Base-by-base conservation (phyloP, 2,888 invertebrate species). In the Yponomeuta plumbellus region DNA sequence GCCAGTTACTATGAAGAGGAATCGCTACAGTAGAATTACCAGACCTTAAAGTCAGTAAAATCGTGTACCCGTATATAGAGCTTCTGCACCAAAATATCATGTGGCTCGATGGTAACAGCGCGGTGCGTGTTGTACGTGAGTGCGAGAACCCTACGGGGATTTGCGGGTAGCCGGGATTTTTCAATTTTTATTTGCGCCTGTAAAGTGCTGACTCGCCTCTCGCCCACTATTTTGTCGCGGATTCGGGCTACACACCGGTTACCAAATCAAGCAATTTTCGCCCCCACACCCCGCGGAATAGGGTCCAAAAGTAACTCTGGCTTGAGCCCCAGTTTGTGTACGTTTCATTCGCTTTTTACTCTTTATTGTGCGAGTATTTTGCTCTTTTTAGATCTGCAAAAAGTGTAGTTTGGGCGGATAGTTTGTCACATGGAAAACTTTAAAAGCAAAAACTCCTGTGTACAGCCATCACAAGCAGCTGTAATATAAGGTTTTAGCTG, bases 181-280 rank as follows among this genome's bases (percentile, higher is more conserved):
- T 84, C 84, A 85, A 88, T 88, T 88, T 88, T 86, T 89, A 88
- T 90, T 89, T 88, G 86, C 85, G 75, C 76, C 76, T 81, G 84
- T 87, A 88, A 89, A 65, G 87, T 87, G 86, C 80, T 79, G 77
- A 77, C 76, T 74, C 74, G 39, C 11, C 59, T 22, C 44, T 59
- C 58, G 17, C 23, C 23, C 23, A 22, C 59, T 59, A 59, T 23
- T 59, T 59, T 20, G 22, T 20, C 59, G 59, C 44, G 44, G 44
- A 52, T 52, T 52, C 44, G 17, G 17, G 44, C 44, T 17, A 52
- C 34, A 34, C 34, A 34, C 44, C 17, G 44, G 17, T 13, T 52
- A 52, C 17, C 17, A 3, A 52, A 17, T 13, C 0, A 3, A 17
- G 44, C 17, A 52, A 52, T 52, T 52, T 17, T 52, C 44, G 17